phyloP scores from a whole-genome alignment of 2,888 invertebrate genomes.

The Neria commutata region DNA sequence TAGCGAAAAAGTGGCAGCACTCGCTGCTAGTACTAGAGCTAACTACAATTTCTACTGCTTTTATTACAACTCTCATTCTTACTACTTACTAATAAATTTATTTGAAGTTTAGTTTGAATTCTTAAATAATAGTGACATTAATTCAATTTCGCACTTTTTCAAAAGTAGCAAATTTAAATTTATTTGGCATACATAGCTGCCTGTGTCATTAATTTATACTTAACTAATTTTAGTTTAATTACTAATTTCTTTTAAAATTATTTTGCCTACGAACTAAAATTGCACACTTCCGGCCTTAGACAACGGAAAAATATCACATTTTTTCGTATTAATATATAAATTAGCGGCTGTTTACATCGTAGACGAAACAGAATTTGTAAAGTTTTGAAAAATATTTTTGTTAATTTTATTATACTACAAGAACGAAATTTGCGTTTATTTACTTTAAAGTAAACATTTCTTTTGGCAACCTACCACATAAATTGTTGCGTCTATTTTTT shows the following conservation, averaged over 20 bases:
- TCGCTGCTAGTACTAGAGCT: too few relatives aligned
- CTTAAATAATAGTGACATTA: too few relatives aligned
- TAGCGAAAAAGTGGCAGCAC: too few relatives aligned
- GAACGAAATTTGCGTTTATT: neutral
- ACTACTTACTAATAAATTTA: too few relatives aligned
- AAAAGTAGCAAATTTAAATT: slow-evolving; percentile 4
- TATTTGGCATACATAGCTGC: slow-evolving; percentile 44
- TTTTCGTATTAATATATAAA: slow-evolving; percentile 42
- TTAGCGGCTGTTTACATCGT: slow-evolving; percentile 33
- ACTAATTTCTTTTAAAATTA: slow-evolving; percentile 1
- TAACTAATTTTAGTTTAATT: slow-evolving; percentile 4
- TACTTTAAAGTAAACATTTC: neutral
- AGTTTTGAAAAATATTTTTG: too few relatives aligned
- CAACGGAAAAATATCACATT: slow-evolving; percentile 62
- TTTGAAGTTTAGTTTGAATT: too few relatives aligned
- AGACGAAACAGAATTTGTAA: slow-evolving; percentile 9
- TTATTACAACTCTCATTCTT: too few relatives aligned
- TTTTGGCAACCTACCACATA: neutral
- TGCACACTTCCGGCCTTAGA: slow-evolving; percentile 61
- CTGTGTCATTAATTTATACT: slow-evolving; percentile 15
- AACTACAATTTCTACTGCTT: too few relatives aligned
- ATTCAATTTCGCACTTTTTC: too few relatives aligned
- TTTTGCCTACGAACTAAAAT: slow-evolving; percentile 44
- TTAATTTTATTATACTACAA: too few relatives aligned
- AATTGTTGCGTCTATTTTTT: neutral